Evolutionary conservation across 2,797 vertebrate genomes (phyloP).

Genomic region (Amazonetta brasiliensis): DNA sequence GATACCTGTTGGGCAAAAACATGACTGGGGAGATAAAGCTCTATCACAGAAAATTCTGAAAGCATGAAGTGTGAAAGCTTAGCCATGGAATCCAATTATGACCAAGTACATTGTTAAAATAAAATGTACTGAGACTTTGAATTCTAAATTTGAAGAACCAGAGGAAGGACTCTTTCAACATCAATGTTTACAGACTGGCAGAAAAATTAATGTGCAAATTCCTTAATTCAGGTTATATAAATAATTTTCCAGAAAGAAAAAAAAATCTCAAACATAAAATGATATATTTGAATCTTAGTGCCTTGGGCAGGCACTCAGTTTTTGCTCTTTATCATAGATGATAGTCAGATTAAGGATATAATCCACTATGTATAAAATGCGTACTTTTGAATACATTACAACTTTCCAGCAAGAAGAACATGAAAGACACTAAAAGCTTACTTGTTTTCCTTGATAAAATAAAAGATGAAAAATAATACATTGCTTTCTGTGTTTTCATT

Average conservation of each 20-base stretch:
- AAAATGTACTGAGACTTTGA: not conserved
- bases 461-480: not conserved
- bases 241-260: not conserved
- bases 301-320: not conserved
- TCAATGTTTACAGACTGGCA: not conserved
- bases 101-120: not conserved
- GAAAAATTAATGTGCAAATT: fast-evolving
- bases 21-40: fast-evolving
- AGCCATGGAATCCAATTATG: not conserved
- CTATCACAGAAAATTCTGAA: not conserved
- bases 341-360: not conserved
- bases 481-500: not conserved
- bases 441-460: not conserved
- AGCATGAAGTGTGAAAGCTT: not conserved
- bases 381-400: slow-evolving; percentile 36
- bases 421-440: not conserved
- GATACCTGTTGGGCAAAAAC: not conserved
- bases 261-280: not conserved
- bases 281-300: not conserved
- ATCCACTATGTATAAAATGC: not conserved
- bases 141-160: not conserved
- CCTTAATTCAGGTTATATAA: not conserved
- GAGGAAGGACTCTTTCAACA: not conserved
- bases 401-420: not conserved
- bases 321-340: not conserved